Conservation (phyloP, 2,797 vertebrate genomes). For the Tamandua tetradactyla region DNA sequence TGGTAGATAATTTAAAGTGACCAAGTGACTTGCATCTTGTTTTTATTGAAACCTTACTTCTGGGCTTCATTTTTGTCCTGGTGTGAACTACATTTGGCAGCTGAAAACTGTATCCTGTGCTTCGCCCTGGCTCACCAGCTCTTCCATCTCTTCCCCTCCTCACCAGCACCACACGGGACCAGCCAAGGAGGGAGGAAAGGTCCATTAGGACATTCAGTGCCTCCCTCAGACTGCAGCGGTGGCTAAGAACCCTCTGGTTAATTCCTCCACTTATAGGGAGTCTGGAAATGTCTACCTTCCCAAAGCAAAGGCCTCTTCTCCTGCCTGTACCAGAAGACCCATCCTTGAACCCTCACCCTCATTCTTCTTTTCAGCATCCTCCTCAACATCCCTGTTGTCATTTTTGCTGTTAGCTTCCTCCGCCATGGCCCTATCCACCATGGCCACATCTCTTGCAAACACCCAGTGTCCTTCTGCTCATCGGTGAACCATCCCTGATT, state of each 20-base stretch:
- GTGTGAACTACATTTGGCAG: background rate
- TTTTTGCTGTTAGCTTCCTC: background rate
- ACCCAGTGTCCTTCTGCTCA: background rate
- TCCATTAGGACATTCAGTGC: background rate
- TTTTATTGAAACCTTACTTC: background rate
- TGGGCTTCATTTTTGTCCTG: background rate
- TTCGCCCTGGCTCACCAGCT: background rate
- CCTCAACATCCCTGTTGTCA: background rate
- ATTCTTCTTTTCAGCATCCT: background rate
- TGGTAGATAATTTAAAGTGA: conserved; percentile 23
- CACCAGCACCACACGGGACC: background rate
- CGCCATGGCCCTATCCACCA: background rate
- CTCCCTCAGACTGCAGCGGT: background rate
- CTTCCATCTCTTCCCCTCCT: background rate
- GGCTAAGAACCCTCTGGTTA: background rate
- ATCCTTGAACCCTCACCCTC: background rate
- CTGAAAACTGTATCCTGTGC: background rate
- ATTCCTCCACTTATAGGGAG: background rate
- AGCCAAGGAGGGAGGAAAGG: background rate
- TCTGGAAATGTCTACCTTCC: background rate
- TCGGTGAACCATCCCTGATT: background rate
- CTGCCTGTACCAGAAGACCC: background rate
- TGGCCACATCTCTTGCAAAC: background rate
- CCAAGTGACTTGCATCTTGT: background rate
- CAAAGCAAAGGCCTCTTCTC: conserved; percentile 11